A percentile compares a stretch with the other conserved stretches of the same genome.
phyloP scores from a whole-genome alignment of 2,888 invertebrate species.

The Automeris io region DNA sequence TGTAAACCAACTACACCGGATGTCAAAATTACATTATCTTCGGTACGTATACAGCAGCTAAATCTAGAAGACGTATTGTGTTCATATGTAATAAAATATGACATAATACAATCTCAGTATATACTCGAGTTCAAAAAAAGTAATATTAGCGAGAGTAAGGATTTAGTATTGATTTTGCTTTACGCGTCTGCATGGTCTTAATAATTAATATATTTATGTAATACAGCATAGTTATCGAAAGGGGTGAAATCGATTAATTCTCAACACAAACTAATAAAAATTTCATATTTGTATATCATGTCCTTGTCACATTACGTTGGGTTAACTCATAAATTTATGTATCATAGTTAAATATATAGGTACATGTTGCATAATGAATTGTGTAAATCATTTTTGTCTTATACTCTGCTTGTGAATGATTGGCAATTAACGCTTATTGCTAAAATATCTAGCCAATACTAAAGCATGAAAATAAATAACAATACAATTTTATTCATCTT shows the following conservation, averaged over 20 bases:
- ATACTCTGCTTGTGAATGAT: constrained; percentile 23
- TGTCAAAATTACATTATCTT: constrained; percentile 43
- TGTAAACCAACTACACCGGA: constrained; percentile 70
- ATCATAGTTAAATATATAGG: background rate
- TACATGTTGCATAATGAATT: constrained; percentile 11
- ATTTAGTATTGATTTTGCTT: constrained; percentile 25
- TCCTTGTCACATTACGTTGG: background rate
- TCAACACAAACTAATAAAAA: constrained; percentile 5
- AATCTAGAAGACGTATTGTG: background rate
- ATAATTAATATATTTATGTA: constrained; percentile 14
- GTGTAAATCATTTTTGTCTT: constrained; percentile 25
- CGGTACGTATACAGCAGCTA: constrained; percentile 52
- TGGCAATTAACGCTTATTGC: constrained; percentile 51
- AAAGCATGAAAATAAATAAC: constrained; percentile 37
- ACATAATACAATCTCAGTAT: background rate
- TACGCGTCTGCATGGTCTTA: constrained; percentile 37
- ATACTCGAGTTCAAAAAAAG: background rate
- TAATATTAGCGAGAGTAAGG: background rate
- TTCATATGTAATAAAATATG: background rate
- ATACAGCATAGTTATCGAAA: constrained; percentile 15
- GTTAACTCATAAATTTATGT: background rate
- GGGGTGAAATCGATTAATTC: constrained; percentile 22
- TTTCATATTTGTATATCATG: constrained; percentile 6
- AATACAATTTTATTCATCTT: constrained; percentile 17
- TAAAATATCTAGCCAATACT: constrained; percentile 30